Percentiles rank a stretch among this genome's conserved stretches.
These are phyloP conservation scores for Mastomys coucha DNA, from an alignment of 2,113 vertebrate species.

Conservation along the genomic window DNA sequence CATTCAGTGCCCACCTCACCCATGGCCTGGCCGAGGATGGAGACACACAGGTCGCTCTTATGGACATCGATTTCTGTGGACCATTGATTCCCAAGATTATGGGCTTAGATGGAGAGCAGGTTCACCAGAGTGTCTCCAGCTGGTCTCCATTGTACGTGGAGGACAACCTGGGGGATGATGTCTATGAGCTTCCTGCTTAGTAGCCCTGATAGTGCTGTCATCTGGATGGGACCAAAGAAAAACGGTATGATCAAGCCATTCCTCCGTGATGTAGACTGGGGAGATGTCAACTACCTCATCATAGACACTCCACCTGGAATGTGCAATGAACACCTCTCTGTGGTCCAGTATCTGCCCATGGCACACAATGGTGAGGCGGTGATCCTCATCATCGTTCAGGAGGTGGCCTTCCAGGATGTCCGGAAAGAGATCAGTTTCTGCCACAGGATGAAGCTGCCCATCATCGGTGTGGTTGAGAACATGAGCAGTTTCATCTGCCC, in stretches of 20 bases:
- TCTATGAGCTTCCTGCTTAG: slow-evolving; percentile 97
- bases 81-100: too few species aligned
- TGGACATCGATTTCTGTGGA: too few species aligned
- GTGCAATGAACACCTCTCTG: slow-evolving; percentile 95
- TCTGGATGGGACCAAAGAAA: slow-evolving; percentile 99
- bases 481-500: slow-evolving; percentile 98
- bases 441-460: slow-evolving; percentile 94
- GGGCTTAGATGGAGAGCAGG: slow-evolving; percentile 84
- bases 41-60: too few species aligned
- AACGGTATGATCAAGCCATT: slow-evolving; percentile 99
- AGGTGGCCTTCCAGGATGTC: slow-evolving; percentile 96
- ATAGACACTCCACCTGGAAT: slow-evolving; percentile 97
- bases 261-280: slow-evolving; percentile 98
- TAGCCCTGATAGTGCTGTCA: slow-evolving; percentile 96
- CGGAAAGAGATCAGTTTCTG: slow-evolving; percentile 98
- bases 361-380: slow-evolving; percentile 92
- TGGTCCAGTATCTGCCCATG: slow-evolving; percentile 94
- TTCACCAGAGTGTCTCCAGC: slow-evolving; percentile 98
- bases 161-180: slow-evolving; percentile 96
- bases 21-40: too few species aligned
- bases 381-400: slow-evolving; percentile 97
- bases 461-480: slow-evolving; percentile 98
- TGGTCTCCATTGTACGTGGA: slow-evolving; percentile 99
- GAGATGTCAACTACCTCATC: slow-evolving; percentile 95
- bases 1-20: too few species aligned